These are phyloP conservation scores for Habroteleia sp. DNA, from an alignment of 2,888 invertebrate species.

Conservation along the genomic window DNA sequence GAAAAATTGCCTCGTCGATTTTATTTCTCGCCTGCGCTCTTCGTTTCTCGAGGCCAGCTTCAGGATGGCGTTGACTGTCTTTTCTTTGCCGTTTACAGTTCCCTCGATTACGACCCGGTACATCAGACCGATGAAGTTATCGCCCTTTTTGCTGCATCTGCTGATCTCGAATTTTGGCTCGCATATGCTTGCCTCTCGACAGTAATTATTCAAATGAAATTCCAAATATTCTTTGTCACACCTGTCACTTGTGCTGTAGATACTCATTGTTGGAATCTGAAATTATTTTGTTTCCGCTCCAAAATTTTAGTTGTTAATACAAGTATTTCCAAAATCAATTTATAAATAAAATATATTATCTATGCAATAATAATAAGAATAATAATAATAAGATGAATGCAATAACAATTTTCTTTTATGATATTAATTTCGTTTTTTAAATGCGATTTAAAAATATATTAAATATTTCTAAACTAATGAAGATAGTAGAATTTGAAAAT, in stretches of 20 bases:
- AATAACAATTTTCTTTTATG: too few relatives aligned
- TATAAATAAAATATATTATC: too few relatives aligned
- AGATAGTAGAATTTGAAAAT: too few relatives aligned
- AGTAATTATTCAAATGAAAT: constrained; percentile 51
- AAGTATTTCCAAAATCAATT: too few relatives aligned
- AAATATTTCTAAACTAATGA: too few relatives aligned
- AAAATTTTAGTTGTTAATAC: too few relatives aligned
- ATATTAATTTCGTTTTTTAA: too few relatives aligned
- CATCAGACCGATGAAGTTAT: constrained; percentile 64
- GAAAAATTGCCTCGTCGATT: constrained; percentile 50
- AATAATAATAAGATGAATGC: too few relatives aligned
- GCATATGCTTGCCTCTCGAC: constrained; percentile 23
- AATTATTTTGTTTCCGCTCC: too few relatives aligned
- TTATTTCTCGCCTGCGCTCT: constrained; percentile 4
- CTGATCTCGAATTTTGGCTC: constrained; percentile 41
- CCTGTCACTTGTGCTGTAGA: constrained; percentile 33
- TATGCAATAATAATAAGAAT: too few relatives aligned
- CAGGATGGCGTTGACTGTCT: constrained; percentile 37
- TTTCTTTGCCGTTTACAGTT: constrained; percentile 25
- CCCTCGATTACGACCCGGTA: constrained; percentile 60
- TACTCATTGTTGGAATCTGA: constrained; percentile 33
- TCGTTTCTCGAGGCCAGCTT: constrained; percentile 37
- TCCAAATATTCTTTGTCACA: constrained; percentile 23
- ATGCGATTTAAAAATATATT: too few relatives aligned
- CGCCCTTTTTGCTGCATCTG: constrained; percentile 50